phyloP scores from a whole-genome alignment of 2,797 vertebrate species.

The Dicrostonyx torquatus region DNA sequence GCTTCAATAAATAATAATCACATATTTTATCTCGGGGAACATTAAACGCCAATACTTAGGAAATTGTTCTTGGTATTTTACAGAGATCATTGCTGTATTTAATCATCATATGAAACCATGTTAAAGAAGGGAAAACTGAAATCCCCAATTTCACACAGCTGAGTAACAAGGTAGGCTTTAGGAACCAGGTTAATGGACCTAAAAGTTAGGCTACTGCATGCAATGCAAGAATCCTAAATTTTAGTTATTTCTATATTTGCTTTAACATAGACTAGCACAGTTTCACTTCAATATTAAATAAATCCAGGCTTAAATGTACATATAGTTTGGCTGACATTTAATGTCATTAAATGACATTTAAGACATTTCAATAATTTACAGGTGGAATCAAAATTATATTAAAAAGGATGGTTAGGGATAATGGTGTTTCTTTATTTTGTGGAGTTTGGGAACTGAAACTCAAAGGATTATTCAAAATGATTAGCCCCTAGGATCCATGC shows the following conservation, averaged over 20 bases:
- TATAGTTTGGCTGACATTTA: too few relatives aligned
- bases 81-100: neutral
- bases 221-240: neutral
- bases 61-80: neutral
- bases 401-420: neutral
- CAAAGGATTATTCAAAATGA: neutral
- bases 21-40: neutral
- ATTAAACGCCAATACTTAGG: slow-evolving; percentile 21
- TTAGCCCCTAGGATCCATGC: neutral
- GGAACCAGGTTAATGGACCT: neutral
- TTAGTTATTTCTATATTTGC: neutral
- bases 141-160: neutral
- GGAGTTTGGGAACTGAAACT: neutral
- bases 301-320: neutral
- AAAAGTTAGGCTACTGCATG: neutral
- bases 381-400: neutral
- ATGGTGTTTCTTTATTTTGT: neutral
- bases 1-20: neutral
- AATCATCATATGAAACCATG: neutral
- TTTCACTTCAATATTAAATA: neutral
- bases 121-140: neutral
- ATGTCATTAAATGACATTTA: too few relatives aligned
- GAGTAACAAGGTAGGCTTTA: neutral
- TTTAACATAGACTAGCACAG: slow-evolving; percentile 8
- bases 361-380: neutral